phyloP scores from a whole-genome alignment of 2,888 invertebrate genomes.

The Sinelater perroti region DNA sequence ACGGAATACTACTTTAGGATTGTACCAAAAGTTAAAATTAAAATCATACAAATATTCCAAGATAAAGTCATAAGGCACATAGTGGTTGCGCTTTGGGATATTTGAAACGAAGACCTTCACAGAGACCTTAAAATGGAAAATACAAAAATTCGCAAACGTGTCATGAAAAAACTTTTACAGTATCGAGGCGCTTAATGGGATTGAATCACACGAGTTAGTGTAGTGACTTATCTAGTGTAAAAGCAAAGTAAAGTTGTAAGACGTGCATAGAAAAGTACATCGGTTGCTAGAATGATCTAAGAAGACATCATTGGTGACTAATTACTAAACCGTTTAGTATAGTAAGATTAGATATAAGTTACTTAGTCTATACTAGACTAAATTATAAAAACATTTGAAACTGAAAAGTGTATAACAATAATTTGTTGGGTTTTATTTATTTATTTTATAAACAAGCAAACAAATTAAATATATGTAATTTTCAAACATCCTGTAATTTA shows the following conservation, averaged over 20 bases:
- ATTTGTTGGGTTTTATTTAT: too few species aligned
- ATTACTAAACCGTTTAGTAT: neutral
- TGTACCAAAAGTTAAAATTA: neutral
- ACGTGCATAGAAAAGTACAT: neutral
- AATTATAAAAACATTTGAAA: too few species aligned
- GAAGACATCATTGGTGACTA: neutral
- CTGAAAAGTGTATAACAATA: too few species aligned
- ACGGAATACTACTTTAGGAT: neutral
- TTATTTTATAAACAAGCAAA: too few species aligned
- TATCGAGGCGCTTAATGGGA: neutral
- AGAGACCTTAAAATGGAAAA: neutral
- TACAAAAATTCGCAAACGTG: neutral
- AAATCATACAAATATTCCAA: neutral
- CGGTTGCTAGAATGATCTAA: neutral
- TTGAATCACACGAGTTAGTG: neutral
- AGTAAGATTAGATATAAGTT: neutral
- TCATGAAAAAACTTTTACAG: neutral
- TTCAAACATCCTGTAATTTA: too few species aligned
- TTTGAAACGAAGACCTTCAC: neutral
- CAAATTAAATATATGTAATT: too few species aligned
- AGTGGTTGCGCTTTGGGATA: neutral
- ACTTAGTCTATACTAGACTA: too few species aligned
- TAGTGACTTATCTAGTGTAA: neutral
- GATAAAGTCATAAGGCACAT: neutral
- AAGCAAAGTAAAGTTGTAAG: neutral